Conservation (phyloP, 2,797 vertebrate species). For the Gallinago nigripennis region DNA sequence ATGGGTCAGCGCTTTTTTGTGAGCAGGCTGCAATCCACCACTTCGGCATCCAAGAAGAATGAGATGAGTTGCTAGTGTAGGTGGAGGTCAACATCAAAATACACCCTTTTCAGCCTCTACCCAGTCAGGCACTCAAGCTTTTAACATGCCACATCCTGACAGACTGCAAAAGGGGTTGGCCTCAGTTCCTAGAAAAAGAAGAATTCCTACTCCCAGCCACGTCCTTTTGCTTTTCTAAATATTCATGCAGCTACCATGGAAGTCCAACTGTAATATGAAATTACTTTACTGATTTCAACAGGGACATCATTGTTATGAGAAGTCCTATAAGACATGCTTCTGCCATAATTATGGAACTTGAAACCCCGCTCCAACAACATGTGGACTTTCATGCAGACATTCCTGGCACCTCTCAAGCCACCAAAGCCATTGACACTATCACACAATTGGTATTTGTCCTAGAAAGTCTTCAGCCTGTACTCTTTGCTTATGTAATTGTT, state of each 20-base stretch:
- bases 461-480: conserved; percentile 4
- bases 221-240: not conserved
- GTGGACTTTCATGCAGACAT: not conserved
- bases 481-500: conserved; percentile 10
- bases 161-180: not conserved
- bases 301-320: not conserved
- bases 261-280: not conserved
- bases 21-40: not conserved
- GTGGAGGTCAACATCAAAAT: not conserved
- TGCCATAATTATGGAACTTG: not conserved
- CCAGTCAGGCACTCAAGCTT: not conserved
- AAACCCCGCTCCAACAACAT: not conserved
- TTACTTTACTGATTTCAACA: not conserved
- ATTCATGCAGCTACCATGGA: not conserved
- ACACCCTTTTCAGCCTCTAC: not conserved
- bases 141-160: not conserved
- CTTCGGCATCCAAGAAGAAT: not conserved
- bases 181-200: not conserved
- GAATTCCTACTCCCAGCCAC: not conserved
- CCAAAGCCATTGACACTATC: not conserved
- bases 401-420: not conserved
- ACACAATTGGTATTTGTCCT: not conserved
- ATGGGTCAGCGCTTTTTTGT: not conserved
- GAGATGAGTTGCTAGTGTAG: not conserved
- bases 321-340: not conserved